Conservation (phyloP, 2,797 vertebrate genomes). For the Myripristis murdjan region DNA sequence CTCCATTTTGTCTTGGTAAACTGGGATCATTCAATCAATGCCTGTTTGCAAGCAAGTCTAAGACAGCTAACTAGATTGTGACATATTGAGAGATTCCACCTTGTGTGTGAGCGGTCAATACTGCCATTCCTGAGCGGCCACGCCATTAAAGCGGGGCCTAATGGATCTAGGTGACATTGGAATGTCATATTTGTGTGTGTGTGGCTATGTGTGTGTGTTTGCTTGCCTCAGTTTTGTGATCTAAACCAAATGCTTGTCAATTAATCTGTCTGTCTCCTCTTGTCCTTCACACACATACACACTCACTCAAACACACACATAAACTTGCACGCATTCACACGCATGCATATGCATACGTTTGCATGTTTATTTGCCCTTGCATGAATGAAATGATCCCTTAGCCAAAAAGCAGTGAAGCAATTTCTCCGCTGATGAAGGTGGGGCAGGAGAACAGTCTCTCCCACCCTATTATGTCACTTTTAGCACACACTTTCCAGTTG, state of each 20-base stretch:
- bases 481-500: too few relatives aligned
- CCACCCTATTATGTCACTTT: too few relatives aligned
- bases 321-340: too few relatives aligned
- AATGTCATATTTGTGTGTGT: constrained; percentile 56
- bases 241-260: constrained; percentile 25
- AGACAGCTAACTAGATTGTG: constrained; percentile 72
- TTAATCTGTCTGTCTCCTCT: constrained; percentile 25
- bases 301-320: too few relatives aligned
- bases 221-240: constrained; percentile 30
- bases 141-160: constrained; percentile 47
- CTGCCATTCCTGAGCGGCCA: constrained; percentile 43
- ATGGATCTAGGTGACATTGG: constrained; percentile 65
- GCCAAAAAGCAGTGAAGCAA: constrained; percentile 3
- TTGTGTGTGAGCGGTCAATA: constrained; percentile 64
- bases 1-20: constrained; percentile 49
- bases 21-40: constrained; percentile 70
- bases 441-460: not conserved
- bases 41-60: constrained; percentile 62
- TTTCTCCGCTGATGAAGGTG: constrained; percentile 4
- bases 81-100: constrained; percentile 76
- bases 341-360: not conserved
- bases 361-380: not conserved
- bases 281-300: constrained; percentile 36
- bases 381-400: constrained; percentile 21
- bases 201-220: constrained; percentile 15